Evolutionary conservation across 2,113 vertebrate genomes (phyloP), one percentile per base, ranked within the genome.

Genomic region (Lathamus discolor): DNA sequence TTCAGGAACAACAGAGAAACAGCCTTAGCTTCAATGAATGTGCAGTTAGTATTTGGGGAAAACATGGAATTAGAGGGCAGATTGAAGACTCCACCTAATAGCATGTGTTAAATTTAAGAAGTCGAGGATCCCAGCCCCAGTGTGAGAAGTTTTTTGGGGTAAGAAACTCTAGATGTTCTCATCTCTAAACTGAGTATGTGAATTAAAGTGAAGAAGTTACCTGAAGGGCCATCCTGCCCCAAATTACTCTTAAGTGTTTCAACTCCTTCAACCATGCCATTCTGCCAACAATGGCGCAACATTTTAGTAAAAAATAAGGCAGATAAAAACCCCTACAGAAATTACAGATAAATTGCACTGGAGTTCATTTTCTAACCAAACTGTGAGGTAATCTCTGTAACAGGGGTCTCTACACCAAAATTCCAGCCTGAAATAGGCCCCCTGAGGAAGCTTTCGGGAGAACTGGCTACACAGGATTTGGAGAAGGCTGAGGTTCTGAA

Each of bases 241-340:
- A 63, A 70, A 74, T 17, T 31, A 51, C 11, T 13, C 12, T 75
- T 46, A 41, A 46, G 29, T 77, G 54, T 43, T 35, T 73, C 13
- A 73, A 6, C 9, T 69, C 49, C 39, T 73, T 77, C 49, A 66
- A 76, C 69, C 33, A 28, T 7, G 22, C 24, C 33, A 17, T 68
- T 83, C 19, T 61, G 48, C 28, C 48, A 90, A 49, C 10, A 74
- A 14, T 7, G 24, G 28, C 9, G 24, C 27, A 77, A 83, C 4
- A 48, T 39, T 68, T n/a, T 64, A 49, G 39, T 57, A 13, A 37
- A 64, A 55, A 49, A 22, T 2, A n/a, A 37, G 4, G 22, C 10
- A 61, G 52, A 61, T 44, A 0, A 49, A 61, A 24, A 2, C 1
- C 10, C 35, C 28, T 2, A 33, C 24, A 2, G 2, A 22, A 64